Percentiles rank a stretch among this genome's conserved stretches.
phyloP scores from a whole-genome alignment of 30 jellyfish, hydroid and myxozoan genomes.

The Sanderia malayensis region DNA sequence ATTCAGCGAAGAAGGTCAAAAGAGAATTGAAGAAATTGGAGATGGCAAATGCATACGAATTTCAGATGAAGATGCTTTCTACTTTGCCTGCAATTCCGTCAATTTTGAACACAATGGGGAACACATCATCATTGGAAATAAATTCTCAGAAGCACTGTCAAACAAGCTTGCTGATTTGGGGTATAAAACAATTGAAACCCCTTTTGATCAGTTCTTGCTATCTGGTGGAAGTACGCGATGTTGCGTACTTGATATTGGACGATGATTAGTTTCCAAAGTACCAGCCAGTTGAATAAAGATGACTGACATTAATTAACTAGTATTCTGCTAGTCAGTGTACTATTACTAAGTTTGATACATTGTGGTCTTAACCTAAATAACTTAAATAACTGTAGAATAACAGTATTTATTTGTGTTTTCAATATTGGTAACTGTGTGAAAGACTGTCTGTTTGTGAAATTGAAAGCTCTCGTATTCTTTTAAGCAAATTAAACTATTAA shows the following conservation, averaged over 20 bases:
- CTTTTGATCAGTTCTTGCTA: constrained; percentile 47
- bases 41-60: constrained; percentile 34
- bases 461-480: too few species aligned
- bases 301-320: too few species aligned
- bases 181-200: constrained; percentile 43
- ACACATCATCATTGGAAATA: constrained; percentile 56
- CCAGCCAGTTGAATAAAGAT: too few species aligned
- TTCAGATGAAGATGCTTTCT: constrained; percentile 57
- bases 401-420: too few species aligned
- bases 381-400: too few species aligned
- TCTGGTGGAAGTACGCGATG: constrained; percentile 71
- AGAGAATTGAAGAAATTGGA: constrained; percentile 48
- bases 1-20: constrained; percentile 52
- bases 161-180: constrained; percentile 28
- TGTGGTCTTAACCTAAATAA: too few species aligned
- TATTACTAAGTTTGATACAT: too few species aligned
- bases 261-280: background rate
- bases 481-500: too few species aligned
- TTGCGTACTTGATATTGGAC: constrained; percentile 49
- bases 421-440: too few species aligned
- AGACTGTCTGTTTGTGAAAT: too few species aligned
- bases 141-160: constrained; percentile 32
- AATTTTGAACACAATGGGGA: constrained; percentile 48
- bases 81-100: constrained; percentile 58
- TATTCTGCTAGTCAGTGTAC: too few species aligned